A percentile compares a stretch with the other conserved stretches of the same genome.
Evolutionary conservation across 92 coral and sea anemone species (phyloP).

Genomic region (Porites lobata): DNA sequence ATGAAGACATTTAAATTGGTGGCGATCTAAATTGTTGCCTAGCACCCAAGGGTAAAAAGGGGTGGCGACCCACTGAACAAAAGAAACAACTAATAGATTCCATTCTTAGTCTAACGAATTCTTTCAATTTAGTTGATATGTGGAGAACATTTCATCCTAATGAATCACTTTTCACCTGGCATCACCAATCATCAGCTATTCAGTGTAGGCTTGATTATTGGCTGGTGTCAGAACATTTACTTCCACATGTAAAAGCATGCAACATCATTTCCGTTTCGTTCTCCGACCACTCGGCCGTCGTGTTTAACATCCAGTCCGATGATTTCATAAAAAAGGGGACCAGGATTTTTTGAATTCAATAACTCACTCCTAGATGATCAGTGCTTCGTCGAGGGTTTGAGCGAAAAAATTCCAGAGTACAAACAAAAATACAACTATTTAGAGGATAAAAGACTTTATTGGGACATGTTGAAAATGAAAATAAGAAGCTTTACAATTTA

Average conservation of each 20-base stretch:
- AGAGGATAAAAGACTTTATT: too few species aligned
- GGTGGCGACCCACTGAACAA: background rate
- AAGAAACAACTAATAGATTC: background rate
- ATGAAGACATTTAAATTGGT: background rate
- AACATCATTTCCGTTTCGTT: background rate
- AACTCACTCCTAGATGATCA: slow-evolving; percentile 10
- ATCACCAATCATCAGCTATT: background rate
- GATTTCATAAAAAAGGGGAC: slow-evolving; percentile 2
- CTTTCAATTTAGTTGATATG: slow-evolving; percentile 1
- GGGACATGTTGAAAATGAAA: too few species aligned
- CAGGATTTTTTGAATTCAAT: slow-evolving; percentile 16
- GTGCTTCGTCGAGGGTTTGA: background rate
- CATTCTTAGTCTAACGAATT: background rate
- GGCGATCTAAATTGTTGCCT: background rate
- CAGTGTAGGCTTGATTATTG: slow-evolving; percentile 3
- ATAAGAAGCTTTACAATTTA: too few species aligned
- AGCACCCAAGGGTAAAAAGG: background rate
- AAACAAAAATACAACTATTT: too few species aligned
- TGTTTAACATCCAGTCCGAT: background rate
- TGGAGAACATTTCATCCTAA: background rate
- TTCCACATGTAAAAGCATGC: slow-evolving; percentile 16
- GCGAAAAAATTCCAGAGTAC: background rate
- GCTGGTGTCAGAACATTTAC: slow-evolving; percentile 1
- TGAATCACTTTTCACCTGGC: background rate
- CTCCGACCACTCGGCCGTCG: background rate